Evolutionary conservation across 2,888 invertebrate species (phyloP).

Genomic region (Rhagonycha fulva): DNA sequence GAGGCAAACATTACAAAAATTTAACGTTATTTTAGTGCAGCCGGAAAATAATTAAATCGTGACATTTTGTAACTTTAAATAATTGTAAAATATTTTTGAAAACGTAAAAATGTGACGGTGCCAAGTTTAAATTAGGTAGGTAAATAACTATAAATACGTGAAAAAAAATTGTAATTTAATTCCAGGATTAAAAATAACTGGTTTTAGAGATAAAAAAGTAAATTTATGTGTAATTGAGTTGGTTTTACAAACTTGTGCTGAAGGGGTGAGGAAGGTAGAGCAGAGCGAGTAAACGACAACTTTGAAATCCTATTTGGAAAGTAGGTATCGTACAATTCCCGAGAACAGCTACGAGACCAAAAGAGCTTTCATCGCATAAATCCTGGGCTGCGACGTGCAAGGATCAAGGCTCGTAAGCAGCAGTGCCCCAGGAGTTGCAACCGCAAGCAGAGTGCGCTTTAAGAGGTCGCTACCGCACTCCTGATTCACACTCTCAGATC

Average conservation of each 20-base stretch:
- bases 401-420: constrained; percentile 30
- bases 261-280: constrained; percentile 8
- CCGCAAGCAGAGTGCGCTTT: constrained; percentile 51
- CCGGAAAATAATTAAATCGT: neutral
- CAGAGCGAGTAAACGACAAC: constrained; percentile 19
- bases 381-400: constrained; percentile 31
- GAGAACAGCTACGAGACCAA: constrained; percentile 28
- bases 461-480: constrained; percentile 49
- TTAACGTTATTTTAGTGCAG: neutral
- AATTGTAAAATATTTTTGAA: neutral
- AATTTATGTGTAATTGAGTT: neutral
- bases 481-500: constrained; percentile 52
- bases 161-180: neutral
- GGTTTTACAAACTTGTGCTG: neutral
- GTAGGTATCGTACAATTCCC: constrained; percentile 20
- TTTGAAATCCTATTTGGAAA: constrained; percentile 25
- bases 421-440: constrained; percentile 36
- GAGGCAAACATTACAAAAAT: neutral
- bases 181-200: neutral
- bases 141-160: neutral
- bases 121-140: neutral
- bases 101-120: neutral
- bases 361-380: constrained; percentile 31
- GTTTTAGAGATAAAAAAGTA: neutral
- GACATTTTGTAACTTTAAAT: neutral